Conservation (phyloP, 1,140 invertebrate genomes). For the Choristoneura fumiferana region DNA sequence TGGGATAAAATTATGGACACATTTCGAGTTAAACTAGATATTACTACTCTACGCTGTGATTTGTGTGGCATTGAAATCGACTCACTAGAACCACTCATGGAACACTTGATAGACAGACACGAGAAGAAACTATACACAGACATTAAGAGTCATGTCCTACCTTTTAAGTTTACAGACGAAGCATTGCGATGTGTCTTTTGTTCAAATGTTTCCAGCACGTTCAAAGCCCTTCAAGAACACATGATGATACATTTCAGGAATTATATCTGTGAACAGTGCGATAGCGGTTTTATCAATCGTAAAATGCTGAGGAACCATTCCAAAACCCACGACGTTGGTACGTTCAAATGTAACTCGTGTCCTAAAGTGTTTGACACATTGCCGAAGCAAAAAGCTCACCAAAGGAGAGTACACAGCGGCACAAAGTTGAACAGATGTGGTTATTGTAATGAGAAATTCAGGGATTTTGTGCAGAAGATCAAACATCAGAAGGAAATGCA, state of each 20-base stretch:
- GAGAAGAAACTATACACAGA: slow-evolving; percentile 20
- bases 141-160: slow-evolving; percentile 32
- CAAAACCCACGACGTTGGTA: slow-evolving; percentile 25
- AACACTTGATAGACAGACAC: background rate
- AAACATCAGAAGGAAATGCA: slow-evolving; percentile 23
- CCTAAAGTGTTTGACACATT: slow-evolving; percentile 27
- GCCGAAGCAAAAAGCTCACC: slow-evolving; percentile 22
- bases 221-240: slow-evolving; percentile 37
- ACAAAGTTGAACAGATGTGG: slow-evolving; percentile 22
- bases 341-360: slow-evolving; percentile 32
- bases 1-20: too few relatives aligned
- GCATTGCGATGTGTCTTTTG: slow-evolving; percentile 31
- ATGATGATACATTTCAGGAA: slow-evolving; percentile 38
- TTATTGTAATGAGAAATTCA: slow-evolving; percentile 23
- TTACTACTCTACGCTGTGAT: background rate
- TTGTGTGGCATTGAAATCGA: background rate
- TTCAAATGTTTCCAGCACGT: slow-evolving; percentile 26
- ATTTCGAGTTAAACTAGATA: slow-evolving; percentile 1
- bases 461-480: slow-evolving; percentile 3
- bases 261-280: slow-evolving; percentile 34
- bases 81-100: background rate
- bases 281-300: slow-evolving; percentile 29
- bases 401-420: background rate
- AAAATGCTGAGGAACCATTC: slow-evolving; percentile 25
- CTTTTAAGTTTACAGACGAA: slow-evolving; percentile 33